Conservation (phyloP, 2,888 invertebrate genomes). For the Lampropteryx suffumata region DNA sequence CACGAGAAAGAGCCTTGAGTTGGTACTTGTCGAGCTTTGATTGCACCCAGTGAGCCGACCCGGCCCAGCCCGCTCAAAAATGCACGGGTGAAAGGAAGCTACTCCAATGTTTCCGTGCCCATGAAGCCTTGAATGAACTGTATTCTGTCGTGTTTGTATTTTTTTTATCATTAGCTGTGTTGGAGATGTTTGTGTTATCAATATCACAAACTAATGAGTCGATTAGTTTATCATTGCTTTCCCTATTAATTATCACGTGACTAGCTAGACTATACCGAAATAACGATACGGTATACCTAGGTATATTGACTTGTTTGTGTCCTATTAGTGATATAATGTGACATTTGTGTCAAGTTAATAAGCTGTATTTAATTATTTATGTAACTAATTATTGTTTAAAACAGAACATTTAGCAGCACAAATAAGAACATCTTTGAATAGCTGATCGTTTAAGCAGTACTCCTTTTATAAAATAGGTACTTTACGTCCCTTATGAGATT, state of each 20-base stretch:
- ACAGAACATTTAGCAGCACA: too few species aligned
- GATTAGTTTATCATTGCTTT: conserved; percentile 37
- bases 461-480: too few species aligned
- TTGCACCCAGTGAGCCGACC: conserved; percentile 46
- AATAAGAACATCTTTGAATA: too few species aligned
- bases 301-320: too few species aligned
- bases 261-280: not conserved
- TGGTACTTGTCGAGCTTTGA: conserved; percentile 50
- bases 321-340: too few species aligned
- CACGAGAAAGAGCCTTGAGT: conserved; percentile 10
- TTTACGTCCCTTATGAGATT: too few species aligned
- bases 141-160: conserved; percentile 40
- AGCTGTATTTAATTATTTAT: too few species aligned
- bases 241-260: conserved; percentile 32
- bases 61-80: conserved; percentile 45
- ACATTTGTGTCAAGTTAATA: too few species aligned
- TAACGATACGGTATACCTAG: too few species aligned
- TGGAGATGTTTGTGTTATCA: conserved; percentile 16
- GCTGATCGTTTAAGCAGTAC: too few species aligned
- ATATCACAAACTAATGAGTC: conserved; percentile 27
- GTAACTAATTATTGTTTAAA: too few species aligned
- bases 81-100: conserved; percentile 60
- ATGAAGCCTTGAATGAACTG: conserved; percentile 53
- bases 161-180: conserved; percentile 30
- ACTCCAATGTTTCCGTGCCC: conserved; percentile 57